Evolutionary conservation across 2,797 vertebrate species (phyloP), one percentile per base, ranked within the genome.

Genomic region (Pseudochaenichthys georgianus): DNA sequence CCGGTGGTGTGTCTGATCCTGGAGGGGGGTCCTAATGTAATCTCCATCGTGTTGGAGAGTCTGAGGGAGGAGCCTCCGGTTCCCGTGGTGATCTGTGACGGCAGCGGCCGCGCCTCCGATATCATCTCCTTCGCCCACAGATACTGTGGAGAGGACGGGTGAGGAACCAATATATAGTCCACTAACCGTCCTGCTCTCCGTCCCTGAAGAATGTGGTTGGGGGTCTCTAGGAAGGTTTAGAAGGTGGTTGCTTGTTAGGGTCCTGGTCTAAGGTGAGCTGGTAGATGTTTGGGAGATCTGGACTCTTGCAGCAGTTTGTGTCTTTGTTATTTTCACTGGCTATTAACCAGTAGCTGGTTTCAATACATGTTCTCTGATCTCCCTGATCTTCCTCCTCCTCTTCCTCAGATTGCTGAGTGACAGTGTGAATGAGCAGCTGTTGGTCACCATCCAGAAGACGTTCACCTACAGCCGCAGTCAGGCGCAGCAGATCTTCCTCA

Each of bases 361-460:
- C 4, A 28, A 28, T 28, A 28, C 28, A 28, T 28, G 4, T 28
- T 28, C 28, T 28, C 28, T 28, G 1, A 28, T 28, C 28, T 28
- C 4, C 28, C 28, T 28, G 28, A 4, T 38, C 34, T 9, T 38
- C 34, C 34, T 38, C 34, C 34, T 38, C 34, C 34, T 38, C 43
- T 12, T 60, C 12, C 19, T 5, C 84, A 99, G 98, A 86, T 50
- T 94, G 86, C 95, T 99, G 80, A 96, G 90, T 0, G 98, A 99
- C 17, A 94, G 94, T 8, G 95, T 96, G 67, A 94, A 94, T 86
- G 98, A 99, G 65, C 97, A 99, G 78, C 96, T 99, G 53, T 91
- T 99, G 23, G 96, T 99, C 65, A 99, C 97, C 83, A 96, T 99
- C 79, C 98, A 99, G 95, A 99, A 99, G 87, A 98, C 98, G 0